Evolutionary conservation across 2,113 vertebrate species (phyloP).

Genomic region (Neoarius graeffei): DNA sequence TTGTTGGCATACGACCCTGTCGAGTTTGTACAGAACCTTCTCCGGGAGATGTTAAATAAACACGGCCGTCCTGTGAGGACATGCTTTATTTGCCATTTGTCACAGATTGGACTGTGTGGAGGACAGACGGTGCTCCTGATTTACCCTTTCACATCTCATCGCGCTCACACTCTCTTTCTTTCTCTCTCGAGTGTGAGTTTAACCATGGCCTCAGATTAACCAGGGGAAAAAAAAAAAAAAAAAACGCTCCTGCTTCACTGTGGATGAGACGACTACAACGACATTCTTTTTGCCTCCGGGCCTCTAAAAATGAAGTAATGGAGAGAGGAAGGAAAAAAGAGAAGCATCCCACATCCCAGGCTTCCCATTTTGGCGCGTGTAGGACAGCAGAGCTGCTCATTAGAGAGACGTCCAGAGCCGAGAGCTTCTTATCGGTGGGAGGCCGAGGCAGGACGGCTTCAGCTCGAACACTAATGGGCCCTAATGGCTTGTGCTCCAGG

Average conservation of each 20-base stretch:
- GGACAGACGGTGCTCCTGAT: slow-evolving; percentile 2
- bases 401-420: slow-evolving; percentile 36
- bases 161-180: not conserved
- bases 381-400: slow-evolving; percentile 32
- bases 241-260: not conserved
- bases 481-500: slow-evolving; percentile 49
- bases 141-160: slow-evolving; percentile 6
- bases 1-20: not conserved
- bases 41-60: slow-evolving; percentile 9
- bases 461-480: slow-evolving; percentile 46
- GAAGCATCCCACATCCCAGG: not conserved
- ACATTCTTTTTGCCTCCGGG: slow-evolving; percentile 5
- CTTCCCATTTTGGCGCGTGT: slow-evolving; percentile 13
- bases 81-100: slow-evolving; percentile 18
- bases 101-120: slow-evolving; percentile 25
- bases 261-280: not conserved
- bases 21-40: slow-evolving; percentile 6
- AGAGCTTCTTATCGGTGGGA: slow-evolving; percentile 41
- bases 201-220: not conserved
- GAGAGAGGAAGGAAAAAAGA: not conserved
- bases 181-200: not conserved
- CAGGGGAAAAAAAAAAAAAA: not conserved
- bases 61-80: slow-evolving; percentile 21
- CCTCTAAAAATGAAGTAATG: not conserved
- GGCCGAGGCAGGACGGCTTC: slow-evolving; percentile 43